Conservation (phyloP, 2,888 invertebrate genomes). For the Schizotus pectinicornis region DNA sequence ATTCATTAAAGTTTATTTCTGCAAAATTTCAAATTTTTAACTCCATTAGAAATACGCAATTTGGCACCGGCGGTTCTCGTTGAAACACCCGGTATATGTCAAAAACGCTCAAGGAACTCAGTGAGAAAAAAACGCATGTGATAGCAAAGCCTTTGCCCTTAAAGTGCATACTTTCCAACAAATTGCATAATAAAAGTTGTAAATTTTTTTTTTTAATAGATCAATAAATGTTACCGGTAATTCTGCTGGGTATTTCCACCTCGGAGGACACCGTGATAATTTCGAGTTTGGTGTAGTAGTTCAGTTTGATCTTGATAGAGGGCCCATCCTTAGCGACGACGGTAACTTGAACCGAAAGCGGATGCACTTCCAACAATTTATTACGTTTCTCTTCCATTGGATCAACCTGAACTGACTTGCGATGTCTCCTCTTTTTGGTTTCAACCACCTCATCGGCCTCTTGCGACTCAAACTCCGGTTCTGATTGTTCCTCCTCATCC, state of each 20-base stretch:
- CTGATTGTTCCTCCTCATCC: conserved; percentile 61
- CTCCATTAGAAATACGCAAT: too few relatives aligned
- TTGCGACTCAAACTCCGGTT: conserved; percentile 54
- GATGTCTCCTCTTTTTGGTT: conserved; percentile 69
- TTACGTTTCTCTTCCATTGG: conserved; percentile 72
- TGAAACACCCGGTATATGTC: too few relatives aligned
- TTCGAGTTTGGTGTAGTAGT: conserved; percentile 73
- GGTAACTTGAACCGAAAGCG: conserved; percentile 71
- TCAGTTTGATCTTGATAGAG: conserved; percentile 70
- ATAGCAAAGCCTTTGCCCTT: too few relatives aligned
- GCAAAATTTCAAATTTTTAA: too few relatives aligned
- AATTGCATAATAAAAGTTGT: too few relatives aligned
- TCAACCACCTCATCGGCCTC: conserved; percentile 52
- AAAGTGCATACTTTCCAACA: too few relatives aligned
- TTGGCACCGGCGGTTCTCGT: too few relatives aligned
- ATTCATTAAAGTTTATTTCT: too few relatives aligned
- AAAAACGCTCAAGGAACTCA: too few relatives aligned
- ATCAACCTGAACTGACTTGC: conserved; percentile 65
- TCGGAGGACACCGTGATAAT: conserved; percentile 75
- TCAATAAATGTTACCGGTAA: conserved; percentile 58
- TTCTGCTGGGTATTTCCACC: conserved; percentile 63
- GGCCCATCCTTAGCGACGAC: conserved; percentile 69
- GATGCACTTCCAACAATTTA: conserved; percentile 73
- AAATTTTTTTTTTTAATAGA: background rate
- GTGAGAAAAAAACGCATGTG: too few relatives aligned